These are phyloP conservation scores for Cliona cf. orientalis DNA, from an alignment of 37 sponge, comb jelly and placozoan genomes.

Conservation along the genomic window DNA sequence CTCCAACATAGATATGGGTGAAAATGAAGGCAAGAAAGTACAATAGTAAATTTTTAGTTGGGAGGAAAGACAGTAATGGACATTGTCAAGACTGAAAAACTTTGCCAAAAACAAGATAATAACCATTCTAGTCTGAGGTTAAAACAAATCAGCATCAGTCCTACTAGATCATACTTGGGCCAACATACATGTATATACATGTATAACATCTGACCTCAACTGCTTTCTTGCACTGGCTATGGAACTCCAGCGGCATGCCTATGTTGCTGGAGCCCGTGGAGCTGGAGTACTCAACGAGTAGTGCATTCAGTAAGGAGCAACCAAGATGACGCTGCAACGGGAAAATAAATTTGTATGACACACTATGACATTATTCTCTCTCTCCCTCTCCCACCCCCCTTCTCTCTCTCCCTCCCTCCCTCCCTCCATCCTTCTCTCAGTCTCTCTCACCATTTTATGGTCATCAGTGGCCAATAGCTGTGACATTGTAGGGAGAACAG, in stretches of 20 bases:
- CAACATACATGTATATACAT: background rate
- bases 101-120: too few relatives aligned
- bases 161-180: background rate
- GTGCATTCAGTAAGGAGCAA: conserved; percentile 56
- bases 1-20: too few relatives aligned
- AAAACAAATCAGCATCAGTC: background rate
- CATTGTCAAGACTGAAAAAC: too few relatives aligned
- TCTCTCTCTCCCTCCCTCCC: too few relatives aligned
- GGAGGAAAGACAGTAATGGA: too few relatives aligned
- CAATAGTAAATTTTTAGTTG: too few relatives aligned
- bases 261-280: conserved; percentile 47
- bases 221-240: conserved; percentile 58
- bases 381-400: too few relatives aligned
- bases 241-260: conserved; percentile 68
- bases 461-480: conserved; percentile 36
- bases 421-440: too few relatives aligned
- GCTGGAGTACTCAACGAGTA: conserved; percentile 63
- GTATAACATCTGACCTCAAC: conserved; percentile 35
- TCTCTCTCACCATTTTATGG: conserved; percentile 37
- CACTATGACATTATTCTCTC: too few relatives aligned
- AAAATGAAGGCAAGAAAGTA: too few relatives aligned
- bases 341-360: too few relatives aligned
- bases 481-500: conserved; percentile 38
- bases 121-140: too few relatives aligned
- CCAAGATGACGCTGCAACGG: conserved; percentile 41